phyloP scores from a whole-genome alignment of 2,888 invertebrate species.

The Mythimna albipuncta region DNA sequence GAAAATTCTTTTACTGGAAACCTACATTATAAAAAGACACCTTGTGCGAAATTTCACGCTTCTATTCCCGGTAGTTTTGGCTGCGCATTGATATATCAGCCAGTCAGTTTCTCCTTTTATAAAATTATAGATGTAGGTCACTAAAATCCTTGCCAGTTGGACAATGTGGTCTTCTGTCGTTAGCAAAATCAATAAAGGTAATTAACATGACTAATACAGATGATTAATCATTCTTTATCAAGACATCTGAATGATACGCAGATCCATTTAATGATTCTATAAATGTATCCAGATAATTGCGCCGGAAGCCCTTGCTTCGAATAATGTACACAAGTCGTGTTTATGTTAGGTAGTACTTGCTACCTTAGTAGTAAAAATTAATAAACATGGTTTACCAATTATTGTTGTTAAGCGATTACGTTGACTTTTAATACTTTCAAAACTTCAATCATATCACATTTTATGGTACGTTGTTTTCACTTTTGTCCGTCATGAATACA shows the following conservation, averaged over 20 bases:
- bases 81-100: too few relatives aligned
- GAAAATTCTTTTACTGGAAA: too few relatives aligned
- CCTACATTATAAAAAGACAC: too few relatives aligned
- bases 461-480: conserved; percentile 22
- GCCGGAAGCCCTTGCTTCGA: conserved; percentile 37
- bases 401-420: neutral
- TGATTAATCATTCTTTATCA: conserved; percentile 33
- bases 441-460: conserved; percentile 18
- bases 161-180: conserved; percentile 9
- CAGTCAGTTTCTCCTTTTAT: neutral
- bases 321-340: conserved; percentile 43
- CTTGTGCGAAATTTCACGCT: too few relatives aligned
- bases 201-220: conserved; percentile 28
- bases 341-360: conserved; percentile 28
- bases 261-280: conserved; percentile 54
- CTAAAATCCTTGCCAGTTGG: neutral
- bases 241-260: conserved; percentile 51
- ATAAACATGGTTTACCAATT: conserved; percentile 26
- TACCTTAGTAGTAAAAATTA: conserved; percentile 33
- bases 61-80: too few relatives aligned
- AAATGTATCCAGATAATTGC: conserved; percentile 45
- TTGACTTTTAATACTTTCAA: conserved; percentile 22
- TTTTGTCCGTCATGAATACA: neutral
- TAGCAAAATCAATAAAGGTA: conserved; percentile 19
- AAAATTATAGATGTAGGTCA: neutral